phyloP scores from a whole-genome alignment of 2,797 vertebrate species.

The Catamblyrhynchus diadema region DNA sequence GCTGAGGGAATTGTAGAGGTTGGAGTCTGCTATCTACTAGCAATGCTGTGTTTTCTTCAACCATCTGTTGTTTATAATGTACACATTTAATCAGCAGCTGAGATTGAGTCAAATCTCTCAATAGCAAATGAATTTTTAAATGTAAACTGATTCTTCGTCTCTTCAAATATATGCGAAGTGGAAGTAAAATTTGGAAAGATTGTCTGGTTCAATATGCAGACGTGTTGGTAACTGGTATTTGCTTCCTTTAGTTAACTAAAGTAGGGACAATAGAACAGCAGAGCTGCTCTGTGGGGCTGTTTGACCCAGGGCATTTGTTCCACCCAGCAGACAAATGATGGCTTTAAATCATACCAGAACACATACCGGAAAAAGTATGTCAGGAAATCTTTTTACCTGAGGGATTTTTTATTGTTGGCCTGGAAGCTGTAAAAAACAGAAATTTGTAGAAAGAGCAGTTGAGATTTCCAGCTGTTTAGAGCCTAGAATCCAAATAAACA shows the following conservation, averaged over 20 bases:
- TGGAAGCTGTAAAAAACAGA: constrained; percentile 14
- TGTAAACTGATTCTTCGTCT: background rate
- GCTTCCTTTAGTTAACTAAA: background rate
- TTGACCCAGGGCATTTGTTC: background rate
- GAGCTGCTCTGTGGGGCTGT: background rate
- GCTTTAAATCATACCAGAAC: background rate
- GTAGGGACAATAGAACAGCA: background rate
- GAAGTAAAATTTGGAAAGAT: background rate
- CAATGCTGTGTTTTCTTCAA: background rate
- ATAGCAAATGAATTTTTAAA: background rate
- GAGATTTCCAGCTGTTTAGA: constrained; percentile 24
- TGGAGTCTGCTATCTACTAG: background rate
- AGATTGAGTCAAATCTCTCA: background rate
- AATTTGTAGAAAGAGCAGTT: background rate
- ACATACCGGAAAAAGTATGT: background rate
- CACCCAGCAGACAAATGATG: background rate
- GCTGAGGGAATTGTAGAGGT: background rate
- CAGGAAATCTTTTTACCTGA: constrained; percentile 1
- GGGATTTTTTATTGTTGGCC: background rate
- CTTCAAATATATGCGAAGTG: background rate
- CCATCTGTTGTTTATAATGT: background rate
- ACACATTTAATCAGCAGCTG: background rate
- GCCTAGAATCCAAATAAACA: background rate
- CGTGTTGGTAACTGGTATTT: background rate
- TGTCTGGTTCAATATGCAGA: background rate